phyloP scores from a whole-genome alignment of 1,140 invertebrate genomes.

The Aphelinus certus region DNA sequence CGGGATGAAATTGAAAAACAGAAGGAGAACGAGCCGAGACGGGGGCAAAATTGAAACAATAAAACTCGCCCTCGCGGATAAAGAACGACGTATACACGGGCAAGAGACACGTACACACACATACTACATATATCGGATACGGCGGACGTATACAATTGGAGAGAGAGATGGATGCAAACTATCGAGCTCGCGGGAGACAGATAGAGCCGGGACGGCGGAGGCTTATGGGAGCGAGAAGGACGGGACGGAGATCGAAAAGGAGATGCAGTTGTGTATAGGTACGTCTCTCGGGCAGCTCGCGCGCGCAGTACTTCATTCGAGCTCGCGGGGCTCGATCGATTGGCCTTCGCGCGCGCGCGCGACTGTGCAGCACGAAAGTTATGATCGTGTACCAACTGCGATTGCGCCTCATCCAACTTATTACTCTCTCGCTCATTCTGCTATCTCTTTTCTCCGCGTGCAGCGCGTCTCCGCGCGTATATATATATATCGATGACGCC shows the following conservation, averaged over 20 bases:
- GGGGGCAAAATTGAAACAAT: conserved; percentile 30
- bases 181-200: background rate
- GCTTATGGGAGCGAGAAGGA: background rate
- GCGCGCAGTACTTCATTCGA: conserved; percentile 10
- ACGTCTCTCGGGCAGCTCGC: background rate
- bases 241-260: conserved; percentile 6
- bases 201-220: background rate
- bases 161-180: background rate
- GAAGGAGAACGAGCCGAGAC: background rate
- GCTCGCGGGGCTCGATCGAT: conserved; percentile 15
- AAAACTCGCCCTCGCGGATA: conserved; percentile 1
- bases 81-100: background rate
- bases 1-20: background rate
- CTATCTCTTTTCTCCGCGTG: conserved; percentile 8
- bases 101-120: background rate
- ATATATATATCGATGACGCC: conserved; percentile 34
- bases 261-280: conserved; percentile 9
- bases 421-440: conserved; percentile 34
- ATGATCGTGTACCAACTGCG: conserved; percentile 12
- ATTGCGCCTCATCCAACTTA: conserved; percentile 19
- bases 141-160: background rate
- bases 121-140: background rate
- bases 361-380: conserved; percentile 11
- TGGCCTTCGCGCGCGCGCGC: background rate
- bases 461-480: conserved; percentile 20